phyloP scores from a whole-genome alignment of 2,797 vertebrate genomes.

The Sparidentex hasta region DNA sequence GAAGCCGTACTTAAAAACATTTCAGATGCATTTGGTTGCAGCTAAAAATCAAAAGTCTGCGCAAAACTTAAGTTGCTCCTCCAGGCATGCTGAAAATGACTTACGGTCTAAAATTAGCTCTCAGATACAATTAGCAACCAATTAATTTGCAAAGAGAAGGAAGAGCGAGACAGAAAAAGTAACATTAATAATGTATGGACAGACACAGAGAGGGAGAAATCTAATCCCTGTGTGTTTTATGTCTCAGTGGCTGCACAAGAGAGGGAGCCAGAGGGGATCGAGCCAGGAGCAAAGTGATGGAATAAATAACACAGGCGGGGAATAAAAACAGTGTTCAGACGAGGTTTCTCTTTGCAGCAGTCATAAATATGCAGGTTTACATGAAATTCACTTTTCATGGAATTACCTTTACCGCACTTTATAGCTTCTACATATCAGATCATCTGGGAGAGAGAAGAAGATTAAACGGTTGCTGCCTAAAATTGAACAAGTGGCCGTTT shows the following conservation, averaged over 20 bases:
- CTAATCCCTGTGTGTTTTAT: slow-evolving; percentile 58
- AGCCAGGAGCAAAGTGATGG: slow-evolving; percentile 51
- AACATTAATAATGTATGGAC: slow-evolving; percentile 74
- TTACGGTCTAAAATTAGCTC: slow-evolving; percentile 66
- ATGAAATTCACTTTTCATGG: slow-evolving; percentile 5
- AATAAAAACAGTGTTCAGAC: slow-evolving; percentile 24
- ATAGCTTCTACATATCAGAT: slow-evolving; percentile 11
- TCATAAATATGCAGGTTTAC: slow-evolving; percentile 32
- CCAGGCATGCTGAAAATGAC: slow-evolving; percentile 37
- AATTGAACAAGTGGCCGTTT: not conserved
- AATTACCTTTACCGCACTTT: slow-evolving; percentile 1
- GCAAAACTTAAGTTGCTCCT: slow-evolving; percentile 10
- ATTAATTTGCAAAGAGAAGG: slow-evolving; percentile 68
- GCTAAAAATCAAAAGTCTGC: slow-evolving; percentile 3
- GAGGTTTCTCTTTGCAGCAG: slow-evolving; percentile 23
- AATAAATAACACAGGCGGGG: slow-evolving; percentile 46
- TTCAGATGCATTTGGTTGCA: not conserved
- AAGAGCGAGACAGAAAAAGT: slow-evolving; percentile 57
- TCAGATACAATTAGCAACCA: slow-evolving; percentile 65
- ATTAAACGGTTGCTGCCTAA: not conserved
- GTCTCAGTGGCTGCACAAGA: slow-evolving; percentile 46
- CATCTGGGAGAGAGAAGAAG: not conserved
- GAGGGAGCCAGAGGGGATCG: slow-evolving; percentile 22
- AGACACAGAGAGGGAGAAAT: slow-evolving; percentile 60
- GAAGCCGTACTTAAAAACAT: not conserved